Evolutionary conservation across 64 coral and sea anemone species (phyloP).

Genomic region (Pocillopora damicornis): DNA sequence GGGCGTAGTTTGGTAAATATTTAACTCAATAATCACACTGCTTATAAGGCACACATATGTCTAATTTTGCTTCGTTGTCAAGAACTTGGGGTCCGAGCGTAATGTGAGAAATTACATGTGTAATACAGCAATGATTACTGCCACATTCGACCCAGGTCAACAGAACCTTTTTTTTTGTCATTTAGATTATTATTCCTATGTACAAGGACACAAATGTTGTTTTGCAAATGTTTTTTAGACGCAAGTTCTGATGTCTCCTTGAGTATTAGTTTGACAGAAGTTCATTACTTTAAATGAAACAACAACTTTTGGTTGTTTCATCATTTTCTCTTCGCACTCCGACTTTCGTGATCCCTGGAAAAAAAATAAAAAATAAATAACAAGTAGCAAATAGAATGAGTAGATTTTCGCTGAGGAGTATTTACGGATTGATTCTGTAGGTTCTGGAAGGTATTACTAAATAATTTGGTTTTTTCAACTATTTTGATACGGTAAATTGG

Average conservation of each 20-base stretch:
- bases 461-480: no score
- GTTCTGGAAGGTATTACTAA: no score
- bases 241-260: neutral
- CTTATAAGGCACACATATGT: no score
- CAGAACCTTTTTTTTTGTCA: neutral
- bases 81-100: no score
- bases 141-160: no score
- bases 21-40: no score
- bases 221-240: neutral
- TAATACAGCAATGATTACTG: no score
- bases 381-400: neutral
- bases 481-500: no score
- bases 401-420: neutral
- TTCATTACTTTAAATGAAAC: neutral
- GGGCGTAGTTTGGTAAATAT: no score
- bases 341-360: conserved; percentile 24
- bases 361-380: neutral
- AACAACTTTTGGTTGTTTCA: neutral
- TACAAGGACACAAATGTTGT: neutral
- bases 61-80: no score
- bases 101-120: no score
- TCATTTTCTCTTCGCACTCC: conserved; percentile 30
- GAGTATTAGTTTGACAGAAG: neutral
- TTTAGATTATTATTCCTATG: neutral
- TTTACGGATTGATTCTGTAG: no score